Base-by-base conservation (phyloP, 2,888 invertebrate species). In the Harmothoe impar region DNA sequence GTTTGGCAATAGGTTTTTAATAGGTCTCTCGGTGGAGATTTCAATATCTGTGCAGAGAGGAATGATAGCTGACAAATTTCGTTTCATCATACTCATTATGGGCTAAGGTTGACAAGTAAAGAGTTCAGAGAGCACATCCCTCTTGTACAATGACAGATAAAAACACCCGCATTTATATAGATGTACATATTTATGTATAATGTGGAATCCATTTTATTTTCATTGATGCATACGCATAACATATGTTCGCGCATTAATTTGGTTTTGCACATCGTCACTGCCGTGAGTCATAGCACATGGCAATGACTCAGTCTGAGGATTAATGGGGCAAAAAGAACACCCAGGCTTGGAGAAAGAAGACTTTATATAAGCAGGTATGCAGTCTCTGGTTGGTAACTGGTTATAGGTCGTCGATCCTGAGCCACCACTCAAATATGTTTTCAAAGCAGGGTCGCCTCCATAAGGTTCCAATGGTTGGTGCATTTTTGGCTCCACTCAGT, bases 241-340 rank as follows among this genome's bases (percentile, higher is more conserved):
- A 29, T 25, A 23, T 25, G 72, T 25, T 29, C 31, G 72, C 72
- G 31, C 72, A 72, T 72, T 62, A 5, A 20, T 62, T 72, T 25
- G 15, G 72, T 72, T 72, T 72, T 72, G 72, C 72, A 72, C 72
- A 72, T 72, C 29, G 72, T 72, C 72, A 72, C 72, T 72, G 72
- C 72, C 72, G 31, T 43, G 31, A 72, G 72, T 72, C 72, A n/a
- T 72, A n/a, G 72, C 29, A 72, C 29, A n/a, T 72, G 72, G 29
- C 72, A 72, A 72, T 72, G 72, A 72, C 72, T 72, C 72, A 72
- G 25, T 72, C 17, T 72, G 72, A 72, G 29, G 31, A 72, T 29
- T 15, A 72, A 72, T n/a, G 72, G 29, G 72, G 25, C 7, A 15
- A 25, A 29, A 3, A 7, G 72, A 72, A 12, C 5, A 7, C 68